A percentile compares a stretch with the other conserved stretches of the same genome.
Conservation (phyloP, 2,888 invertebrate genomes). For the Caenorhabditis auriculariae region DNA sequence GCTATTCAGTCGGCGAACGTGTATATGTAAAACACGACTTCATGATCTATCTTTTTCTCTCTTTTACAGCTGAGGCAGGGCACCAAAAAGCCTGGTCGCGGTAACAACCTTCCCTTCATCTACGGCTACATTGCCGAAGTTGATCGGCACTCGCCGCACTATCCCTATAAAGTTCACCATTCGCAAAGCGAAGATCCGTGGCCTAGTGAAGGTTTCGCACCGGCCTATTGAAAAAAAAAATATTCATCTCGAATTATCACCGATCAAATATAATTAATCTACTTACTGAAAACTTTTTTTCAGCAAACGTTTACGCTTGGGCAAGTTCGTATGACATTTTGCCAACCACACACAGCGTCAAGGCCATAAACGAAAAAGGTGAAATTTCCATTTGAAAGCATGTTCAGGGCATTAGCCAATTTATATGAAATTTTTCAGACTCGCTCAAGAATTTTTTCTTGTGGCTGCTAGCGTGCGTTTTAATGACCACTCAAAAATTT, state of each 20-base stretch:
- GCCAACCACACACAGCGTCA: slow-evolving; percentile 28
- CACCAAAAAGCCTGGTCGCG: slow-evolving; percentile 21
- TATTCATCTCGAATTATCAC: not conserved
- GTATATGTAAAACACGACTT: not conserved
- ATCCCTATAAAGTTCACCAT: slow-evolving; percentile 35
- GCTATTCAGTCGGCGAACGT: not conserved
- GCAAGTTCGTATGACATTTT: slow-evolving; percentile 28
- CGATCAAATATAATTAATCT: too few species aligned
- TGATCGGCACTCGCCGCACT: slow-evolving; percentile 12
- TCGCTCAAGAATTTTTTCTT: too few species aligned
- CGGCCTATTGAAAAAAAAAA: not conserved
- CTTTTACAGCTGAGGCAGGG: slow-evolving; percentile 11
- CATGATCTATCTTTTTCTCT: not conserved
- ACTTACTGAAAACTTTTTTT: too few species aligned
- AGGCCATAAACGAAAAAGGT: too few species aligned
- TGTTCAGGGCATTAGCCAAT: too few species aligned
- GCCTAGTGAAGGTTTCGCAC: slow-evolving; percentile 33
- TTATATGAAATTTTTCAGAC: too few species aligned
- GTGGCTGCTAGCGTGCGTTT: too few species aligned
- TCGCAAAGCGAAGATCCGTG: slow-evolving; percentile 24
- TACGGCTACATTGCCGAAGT: slow-evolving; percentile 22
- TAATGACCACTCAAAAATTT: too few species aligned
- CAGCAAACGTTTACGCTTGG: slow-evolving; percentile 27
- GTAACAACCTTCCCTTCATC: slow-evolving; percentile 17
- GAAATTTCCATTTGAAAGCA: too few species aligned